phyloP scores from a whole-genome alignment of 2,888 invertebrate genomes.

The Eupithecia centaureata region DNA sequence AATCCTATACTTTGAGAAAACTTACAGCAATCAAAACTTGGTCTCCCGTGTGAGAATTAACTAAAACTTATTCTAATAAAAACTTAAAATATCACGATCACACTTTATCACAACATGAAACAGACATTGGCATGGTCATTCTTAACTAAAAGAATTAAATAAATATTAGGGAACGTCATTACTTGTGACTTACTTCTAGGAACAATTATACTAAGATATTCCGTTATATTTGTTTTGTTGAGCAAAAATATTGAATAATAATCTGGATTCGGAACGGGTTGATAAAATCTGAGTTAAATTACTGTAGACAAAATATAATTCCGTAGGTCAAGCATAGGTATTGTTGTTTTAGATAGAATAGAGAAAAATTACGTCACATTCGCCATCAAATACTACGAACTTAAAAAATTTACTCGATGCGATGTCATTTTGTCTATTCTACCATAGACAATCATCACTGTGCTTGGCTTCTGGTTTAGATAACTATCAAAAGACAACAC shows the following conservation, averaged over 20 bases:
- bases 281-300: neutral
- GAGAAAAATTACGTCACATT: no score
- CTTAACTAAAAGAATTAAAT: conserved; percentile 7
- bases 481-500: neutral
- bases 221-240: neutral
- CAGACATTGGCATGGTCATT: conserved; percentile 17
- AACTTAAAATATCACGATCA: conserved; percentile 35
- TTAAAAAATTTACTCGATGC: no score
- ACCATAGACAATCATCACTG: no score
- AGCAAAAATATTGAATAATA: conserved; percentile 1
- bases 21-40: neutral
- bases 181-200: conserved; percentile 1
- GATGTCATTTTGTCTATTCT: no score
- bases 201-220: neutral
- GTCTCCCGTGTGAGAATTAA: neutral
- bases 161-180: conserved; percentile 2
- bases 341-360: no score
- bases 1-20: no score
- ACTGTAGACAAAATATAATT: neutral
- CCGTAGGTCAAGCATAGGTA: no score
- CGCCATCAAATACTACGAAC: no score
- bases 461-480: neutral
- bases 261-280: neutral
- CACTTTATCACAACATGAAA: conserved; percentile 34
- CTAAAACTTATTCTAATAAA: neutral